Evolutionary conservation across 2,888 invertebrate genomes (phyloP).

Genomic region (Lithodes maja): DNA sequence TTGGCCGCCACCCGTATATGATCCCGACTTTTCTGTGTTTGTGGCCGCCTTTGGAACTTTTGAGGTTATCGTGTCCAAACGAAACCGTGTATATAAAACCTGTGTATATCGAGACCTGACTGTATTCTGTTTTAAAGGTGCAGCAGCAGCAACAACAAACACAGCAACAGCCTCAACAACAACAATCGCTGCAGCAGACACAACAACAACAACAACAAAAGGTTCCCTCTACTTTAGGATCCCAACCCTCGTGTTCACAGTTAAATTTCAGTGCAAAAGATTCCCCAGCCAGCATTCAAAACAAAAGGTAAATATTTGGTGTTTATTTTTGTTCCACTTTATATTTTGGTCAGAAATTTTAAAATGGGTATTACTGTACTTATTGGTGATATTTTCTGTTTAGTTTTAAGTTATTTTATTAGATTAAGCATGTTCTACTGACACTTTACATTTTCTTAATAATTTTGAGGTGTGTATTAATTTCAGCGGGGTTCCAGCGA

Average conservation of each 20-base stretch:
- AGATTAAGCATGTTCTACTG: neutral
- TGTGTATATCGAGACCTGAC: too few relatives aligned
- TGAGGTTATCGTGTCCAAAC: too few relatives aligned
- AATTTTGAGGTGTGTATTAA: neutral
- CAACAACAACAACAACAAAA: slow-evolving; percentile 54
- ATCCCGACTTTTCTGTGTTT: too few relatives aligned
- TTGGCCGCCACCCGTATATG: too few relatives aligned
- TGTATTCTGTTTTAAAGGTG: neutral
- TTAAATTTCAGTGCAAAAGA: slow-evolving; percentile 52
- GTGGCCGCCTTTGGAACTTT: too few relatives aligned
- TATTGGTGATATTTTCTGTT: too few relatives aligned
- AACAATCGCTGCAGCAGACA: slow-evolving; percentile 29
- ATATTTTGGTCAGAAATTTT: neutral
- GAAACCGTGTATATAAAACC: too few relatives aligned
- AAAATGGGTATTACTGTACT: too few relatives aligned
- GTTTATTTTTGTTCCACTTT: neutral
- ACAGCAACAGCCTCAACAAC: slow-evolving; percentile 35
- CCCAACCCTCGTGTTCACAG: slow-evolving; percentile 54
- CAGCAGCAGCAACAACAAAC: slow-evolving; percentile 21
- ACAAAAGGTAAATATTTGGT: slow-evolving; percentile 35
- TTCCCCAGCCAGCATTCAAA: slow-evolving; percentile 48
- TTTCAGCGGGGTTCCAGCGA: slow-evolving; percentile 18
- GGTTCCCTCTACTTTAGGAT: slow-evolving; percentile 47
- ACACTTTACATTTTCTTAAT: neutral
- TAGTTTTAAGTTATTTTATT: too few relatives aligned